These are phyloP conservation scores for Heliconius eleuchia DNA, from an alignment of 1,140 invertebrate genomes.

Conservation along the genomic window DNA sequence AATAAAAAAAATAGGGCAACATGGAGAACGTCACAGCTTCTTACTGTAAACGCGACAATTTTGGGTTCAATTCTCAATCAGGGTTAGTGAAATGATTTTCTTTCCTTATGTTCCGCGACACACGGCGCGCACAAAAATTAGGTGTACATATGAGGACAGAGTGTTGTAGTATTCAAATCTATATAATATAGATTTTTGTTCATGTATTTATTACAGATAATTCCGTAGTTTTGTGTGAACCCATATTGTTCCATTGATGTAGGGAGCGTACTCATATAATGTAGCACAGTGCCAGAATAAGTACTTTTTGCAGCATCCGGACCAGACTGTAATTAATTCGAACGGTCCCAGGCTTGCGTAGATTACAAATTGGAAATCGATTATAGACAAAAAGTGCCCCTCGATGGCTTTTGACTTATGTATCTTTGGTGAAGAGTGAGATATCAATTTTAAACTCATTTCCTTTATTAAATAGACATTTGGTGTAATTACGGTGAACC, in stretches of 20 bases:
- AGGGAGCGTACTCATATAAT: neutral
- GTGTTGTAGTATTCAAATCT: no score
- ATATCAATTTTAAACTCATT: constrained; percentile 5
- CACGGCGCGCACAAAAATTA: no score
- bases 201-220: no score
- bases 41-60: no score
- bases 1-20: no score
- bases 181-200: no score
- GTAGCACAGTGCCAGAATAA: neutral
- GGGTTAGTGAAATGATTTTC: no score
- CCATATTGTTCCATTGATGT: neutral
- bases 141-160: no score
- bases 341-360: constrained; percentile 13
- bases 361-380: constrained; percentile 20
- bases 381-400: constrained; percentile 6
- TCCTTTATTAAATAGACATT: neutral
- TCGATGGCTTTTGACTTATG: constrained; percentile 10
- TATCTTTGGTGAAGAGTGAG: neutral
- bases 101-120: no score
- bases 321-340: constrained; percentile 20
- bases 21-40: no score
- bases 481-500: neutral
- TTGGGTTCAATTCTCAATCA: no score
- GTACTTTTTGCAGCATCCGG: constrained; percentile 10
- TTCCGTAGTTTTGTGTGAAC: neutral